Evolutionary conservation across 2,888 invertebrate genomes (phyloP).

Genomic region (Phaonia tiefii): DNA sequence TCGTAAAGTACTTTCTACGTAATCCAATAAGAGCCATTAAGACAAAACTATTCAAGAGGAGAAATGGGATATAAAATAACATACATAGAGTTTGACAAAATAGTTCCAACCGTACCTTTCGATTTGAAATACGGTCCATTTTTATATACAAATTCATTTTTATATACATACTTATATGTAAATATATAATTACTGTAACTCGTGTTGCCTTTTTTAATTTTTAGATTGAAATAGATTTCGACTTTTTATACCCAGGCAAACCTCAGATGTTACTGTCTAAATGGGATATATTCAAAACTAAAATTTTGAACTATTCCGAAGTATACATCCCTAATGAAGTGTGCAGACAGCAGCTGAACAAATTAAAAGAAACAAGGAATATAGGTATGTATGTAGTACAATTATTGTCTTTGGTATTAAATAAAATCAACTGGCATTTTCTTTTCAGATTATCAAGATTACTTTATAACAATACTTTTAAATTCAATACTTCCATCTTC

Average conservation of each 20-base stretch:
- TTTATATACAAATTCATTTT: too few species aligned
- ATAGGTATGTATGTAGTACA: neutral
- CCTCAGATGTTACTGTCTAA: neutral
- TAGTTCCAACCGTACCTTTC: too few species aligned
- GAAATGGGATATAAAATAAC: too few species aligned
- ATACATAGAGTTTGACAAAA: too few species aligned
- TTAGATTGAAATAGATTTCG: conserved; percentile 1
- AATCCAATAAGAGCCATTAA: too few species aligned
- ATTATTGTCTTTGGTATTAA: neutral
- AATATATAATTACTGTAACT: too few species aligned
- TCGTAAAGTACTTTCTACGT: too few species aligned
- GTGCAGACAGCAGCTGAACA: neutral
- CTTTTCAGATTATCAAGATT: neutral
- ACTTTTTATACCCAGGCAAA: neutral
- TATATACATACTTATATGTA: too few species aligned
- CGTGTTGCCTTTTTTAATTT: neutral
- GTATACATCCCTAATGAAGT: neutral
- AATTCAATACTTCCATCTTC: neutral
- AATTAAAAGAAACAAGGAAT: neutral
- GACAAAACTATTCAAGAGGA: too few species aligned
- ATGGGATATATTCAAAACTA: neutral
- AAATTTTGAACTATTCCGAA: neutral
- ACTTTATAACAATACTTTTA: neutral
- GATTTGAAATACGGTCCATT: too few species aligned
- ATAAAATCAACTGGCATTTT: neutral